Evolutionary conservation across 1,140 invertebrate genomes (phyloP).

Genomic region (Cyrtorhinus lividipennis): DNA sequence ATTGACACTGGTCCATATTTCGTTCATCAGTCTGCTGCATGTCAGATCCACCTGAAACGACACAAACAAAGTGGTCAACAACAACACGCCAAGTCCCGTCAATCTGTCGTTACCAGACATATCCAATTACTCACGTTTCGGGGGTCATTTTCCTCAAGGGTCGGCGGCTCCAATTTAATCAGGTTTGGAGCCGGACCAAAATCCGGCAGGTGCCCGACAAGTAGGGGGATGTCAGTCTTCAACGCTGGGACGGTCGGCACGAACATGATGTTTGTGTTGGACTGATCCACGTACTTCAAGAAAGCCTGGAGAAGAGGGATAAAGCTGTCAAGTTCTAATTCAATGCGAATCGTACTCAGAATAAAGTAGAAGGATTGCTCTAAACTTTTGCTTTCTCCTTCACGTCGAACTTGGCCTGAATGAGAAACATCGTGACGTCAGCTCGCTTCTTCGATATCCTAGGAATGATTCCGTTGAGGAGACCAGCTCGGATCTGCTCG

Average conservation of each 20-base stretch:
- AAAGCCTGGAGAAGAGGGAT: conserved; percentile 12
- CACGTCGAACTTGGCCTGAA: conserved; percentile 18
- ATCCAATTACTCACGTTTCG: background rate
- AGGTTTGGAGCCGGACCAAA: background rate
- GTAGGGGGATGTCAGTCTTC: background rate
- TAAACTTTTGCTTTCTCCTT: conserved; percentile 18
- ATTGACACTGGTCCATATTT: conserved; percentile 18
- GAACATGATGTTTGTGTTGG: conserved; percentile 1
- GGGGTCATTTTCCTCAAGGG: background rate
- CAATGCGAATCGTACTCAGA: no score
- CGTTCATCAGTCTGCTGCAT: conserved; percentile 11
- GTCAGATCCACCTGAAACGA: conserved; percentile 11
- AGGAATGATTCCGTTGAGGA: conserved; percentile 16
- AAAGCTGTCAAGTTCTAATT: no score
- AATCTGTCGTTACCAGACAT: background rate
- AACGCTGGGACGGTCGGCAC: background rate
- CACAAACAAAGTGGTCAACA: background rate
- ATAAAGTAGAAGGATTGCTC: no score
- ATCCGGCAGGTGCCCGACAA: background rate
- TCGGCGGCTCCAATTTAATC: background rate
- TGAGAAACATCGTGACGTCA: conserved; percentile 19
- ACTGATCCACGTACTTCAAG: conserved; percentile 8
- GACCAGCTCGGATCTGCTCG: conserved; percentile 8
- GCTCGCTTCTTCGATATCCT: conserved; percentile 6
- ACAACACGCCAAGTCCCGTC: background rate